phyloP scores from a whole-genome alignment of 2,113 vertebrate species.

The Nibea coibor region DNA sequence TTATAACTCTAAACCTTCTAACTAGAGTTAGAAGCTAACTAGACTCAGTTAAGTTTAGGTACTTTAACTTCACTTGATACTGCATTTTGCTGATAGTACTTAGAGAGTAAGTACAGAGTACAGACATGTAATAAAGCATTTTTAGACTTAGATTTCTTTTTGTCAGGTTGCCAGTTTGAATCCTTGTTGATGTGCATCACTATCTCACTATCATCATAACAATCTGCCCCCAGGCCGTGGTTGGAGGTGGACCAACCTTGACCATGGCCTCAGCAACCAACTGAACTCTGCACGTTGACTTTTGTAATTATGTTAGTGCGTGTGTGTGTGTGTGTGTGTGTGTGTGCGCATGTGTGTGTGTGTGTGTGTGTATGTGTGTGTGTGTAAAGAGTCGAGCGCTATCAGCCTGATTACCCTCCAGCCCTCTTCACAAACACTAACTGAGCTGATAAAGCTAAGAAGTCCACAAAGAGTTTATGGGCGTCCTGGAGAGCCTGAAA shows the following conservation, averaged over 20 bases:
- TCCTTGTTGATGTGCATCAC: not conserved
- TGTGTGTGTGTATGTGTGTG: not conserved
- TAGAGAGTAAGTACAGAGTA: not conserved
- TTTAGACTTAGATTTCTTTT: too few relatives aligned
- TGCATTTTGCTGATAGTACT: too few relatives aligned
- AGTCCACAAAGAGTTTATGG: slow-evolving; percentile 71
- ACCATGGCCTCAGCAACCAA: slow-evolving; percentile 45
- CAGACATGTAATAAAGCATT: too few relatives aligned
- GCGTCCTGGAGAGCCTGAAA: slow-evolving; percentile 50
- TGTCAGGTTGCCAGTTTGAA: too few relatives aligned
- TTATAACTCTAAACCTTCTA: not conserved
- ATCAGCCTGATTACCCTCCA: slow-evolving; percentile 71
- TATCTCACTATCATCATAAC: slow-evolving; percentile 16
- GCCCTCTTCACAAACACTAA: slow-evolving; percentile 82
- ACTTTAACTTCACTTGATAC: too few relatives aligned
- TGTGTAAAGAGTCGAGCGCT: slow-evolving; percentile 37
- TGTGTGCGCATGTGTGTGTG: too few relatives aligned
- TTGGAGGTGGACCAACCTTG: slow-evolving; percentile 23
- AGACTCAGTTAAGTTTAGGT: too few relatives aligned
- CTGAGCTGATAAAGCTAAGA: slow-evolving; percentile 68
- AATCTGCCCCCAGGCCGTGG: not conserved
- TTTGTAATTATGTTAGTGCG: slow-evolving; percentile 3
- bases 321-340: not conserved
- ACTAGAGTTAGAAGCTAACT: too few relatives aligned
- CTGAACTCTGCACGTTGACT: slow-evolving; percentile 31